A percentile compares a stretch with the other conserved stretches of the same genome.
phyloP scores from a whole-genome alignment of 2,113 vertebrate species.

The Gasterosteus aculeatus region DNA sequence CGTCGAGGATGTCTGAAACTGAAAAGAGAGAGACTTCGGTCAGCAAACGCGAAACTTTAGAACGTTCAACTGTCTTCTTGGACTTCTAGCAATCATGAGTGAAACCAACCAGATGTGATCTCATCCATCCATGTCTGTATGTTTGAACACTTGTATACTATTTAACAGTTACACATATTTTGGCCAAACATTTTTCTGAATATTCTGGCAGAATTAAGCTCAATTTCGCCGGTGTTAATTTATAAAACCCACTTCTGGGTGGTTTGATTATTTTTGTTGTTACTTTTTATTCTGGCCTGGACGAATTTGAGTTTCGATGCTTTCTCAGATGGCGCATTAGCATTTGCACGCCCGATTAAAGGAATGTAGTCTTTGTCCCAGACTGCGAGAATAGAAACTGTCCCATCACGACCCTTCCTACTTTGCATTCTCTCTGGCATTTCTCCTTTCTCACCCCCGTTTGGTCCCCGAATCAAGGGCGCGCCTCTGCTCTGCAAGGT shows the following conservation, averaged over 20 bases:
- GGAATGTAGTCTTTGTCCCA: neutral
- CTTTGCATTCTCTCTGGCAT: neutral
- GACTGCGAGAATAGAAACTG: neutral
- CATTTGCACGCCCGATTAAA: neutral
- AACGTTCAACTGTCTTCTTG: too few species aligned
- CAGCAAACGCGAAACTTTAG: neutral
- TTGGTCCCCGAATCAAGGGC: conserved; percentile 89
- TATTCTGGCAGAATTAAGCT: neutral
- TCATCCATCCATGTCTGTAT: neutral
- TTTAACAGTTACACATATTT: neutral
- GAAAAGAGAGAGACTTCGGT: neutral
- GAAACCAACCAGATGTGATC: neutral
- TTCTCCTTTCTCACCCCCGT: conserved; percentile 84
- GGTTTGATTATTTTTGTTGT: neutral
- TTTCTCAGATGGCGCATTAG: neutral
- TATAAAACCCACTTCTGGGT: neutral
- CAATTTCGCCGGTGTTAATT: neutral
- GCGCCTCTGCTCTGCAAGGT: conserved; percentile 89
- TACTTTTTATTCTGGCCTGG: conserved; percentile 13
- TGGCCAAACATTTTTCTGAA: neutral
- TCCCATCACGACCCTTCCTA: neutral
- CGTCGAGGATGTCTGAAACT: conserved; percentile 91
- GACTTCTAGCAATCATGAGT: neutral
- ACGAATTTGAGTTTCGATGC: neutral
- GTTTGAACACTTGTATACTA: neutral